These are phyloP conservation scores for Tachuris rubrigastra DNA, from an alignment of 2,113 vertebrate genomes.

Conservation along the genomic window DNA sequence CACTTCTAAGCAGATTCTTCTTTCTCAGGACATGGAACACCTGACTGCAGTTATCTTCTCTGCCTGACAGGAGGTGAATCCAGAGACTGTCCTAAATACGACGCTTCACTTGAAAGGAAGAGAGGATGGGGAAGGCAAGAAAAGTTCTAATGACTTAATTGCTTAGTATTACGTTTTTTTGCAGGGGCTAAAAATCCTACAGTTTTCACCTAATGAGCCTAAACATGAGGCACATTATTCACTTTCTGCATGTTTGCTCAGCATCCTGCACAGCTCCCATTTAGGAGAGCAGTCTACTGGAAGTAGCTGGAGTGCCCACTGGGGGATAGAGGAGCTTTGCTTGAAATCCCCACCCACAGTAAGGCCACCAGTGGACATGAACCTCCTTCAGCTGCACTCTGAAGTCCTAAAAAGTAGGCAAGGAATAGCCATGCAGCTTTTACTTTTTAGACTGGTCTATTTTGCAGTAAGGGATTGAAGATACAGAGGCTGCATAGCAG, in stretches of 20 bases:
- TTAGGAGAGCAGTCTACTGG: background rate
- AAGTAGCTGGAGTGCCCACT: background rate
- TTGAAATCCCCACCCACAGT: background rate
- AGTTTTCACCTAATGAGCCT: background rate
- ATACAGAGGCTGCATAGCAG: background rate
- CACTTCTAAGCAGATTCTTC: background rate
- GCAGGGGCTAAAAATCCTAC: background rate
- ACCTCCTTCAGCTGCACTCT: background rate
- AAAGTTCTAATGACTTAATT: background rate
- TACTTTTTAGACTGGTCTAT: background rate
- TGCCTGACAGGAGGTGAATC: background rate
- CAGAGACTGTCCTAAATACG: background rate
- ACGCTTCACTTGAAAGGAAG: background rate
- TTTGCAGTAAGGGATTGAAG: background rate
- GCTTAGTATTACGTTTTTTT: background rate
- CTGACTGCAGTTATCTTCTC: background rate
- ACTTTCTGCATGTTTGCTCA: background rate
- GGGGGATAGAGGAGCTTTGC: background rate
- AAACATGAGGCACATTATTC: background rate
- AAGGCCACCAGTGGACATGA: background rate
- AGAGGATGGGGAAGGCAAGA: background rate
- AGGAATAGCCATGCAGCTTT: background rate
- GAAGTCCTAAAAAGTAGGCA: background rate
- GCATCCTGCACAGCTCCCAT: background rate
- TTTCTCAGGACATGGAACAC: background rate